Percentiles rank a stretch among this genome's conserved stretches.
Evolutionary conservation across 2,797 vertebrate species (phyloP).

Genomic region (Dromococcyx pavoninus): DNA sequence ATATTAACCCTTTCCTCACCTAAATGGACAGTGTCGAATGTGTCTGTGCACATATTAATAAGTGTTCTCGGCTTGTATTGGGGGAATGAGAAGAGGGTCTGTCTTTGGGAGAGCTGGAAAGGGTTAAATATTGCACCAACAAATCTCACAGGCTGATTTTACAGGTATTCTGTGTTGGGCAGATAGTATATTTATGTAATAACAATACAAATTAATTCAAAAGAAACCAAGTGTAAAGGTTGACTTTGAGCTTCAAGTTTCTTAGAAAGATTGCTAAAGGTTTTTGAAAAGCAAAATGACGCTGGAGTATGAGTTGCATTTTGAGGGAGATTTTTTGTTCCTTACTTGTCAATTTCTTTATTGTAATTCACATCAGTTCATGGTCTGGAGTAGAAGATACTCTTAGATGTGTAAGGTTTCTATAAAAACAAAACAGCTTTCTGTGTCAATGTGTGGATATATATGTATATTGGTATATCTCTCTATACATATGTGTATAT

Average conservation of each 20-base stretch:
- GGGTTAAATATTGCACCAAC: constrained; percentile 76
- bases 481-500: constrained; percentile 72
- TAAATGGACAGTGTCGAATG: constrained; percentile 33
- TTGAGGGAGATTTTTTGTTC: constrained; percentile 48
- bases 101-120: constrained; percentile 74
- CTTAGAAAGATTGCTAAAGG: constrained; percentile 1
- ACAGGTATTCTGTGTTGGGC: constrained; percentile 54
- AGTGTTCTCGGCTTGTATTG: constrained; percentile 40
- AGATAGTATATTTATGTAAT: constrained; percentile 65
- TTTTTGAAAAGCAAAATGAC: constrained; percentile 12
- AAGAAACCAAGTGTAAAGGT: constrained; percentile 50
- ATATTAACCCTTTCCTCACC: constrained; percentile 77
- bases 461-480: constrained; percentile 78
- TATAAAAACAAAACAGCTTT: constrained; percentile 14
- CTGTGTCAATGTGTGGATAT: constrained; percentile 52
- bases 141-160: constrained; percentile 42
- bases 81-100: constrained; percentile 51
- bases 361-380: constrained; percentile 52
- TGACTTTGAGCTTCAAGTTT: constrained; percentile 53
- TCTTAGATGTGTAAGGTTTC: constrained; percentile 23
- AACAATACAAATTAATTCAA: constrained; percentile 26
- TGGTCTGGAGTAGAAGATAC: constrained; percentile 39
- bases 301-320: constrained; percentile 50
- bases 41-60: constrained; percentile 36
- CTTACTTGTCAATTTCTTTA: constrained; percentile 34